phyloP scores from a whole-genome alignment of 2,113 vertebrate genomes.

The Channa maculata region DNA sequence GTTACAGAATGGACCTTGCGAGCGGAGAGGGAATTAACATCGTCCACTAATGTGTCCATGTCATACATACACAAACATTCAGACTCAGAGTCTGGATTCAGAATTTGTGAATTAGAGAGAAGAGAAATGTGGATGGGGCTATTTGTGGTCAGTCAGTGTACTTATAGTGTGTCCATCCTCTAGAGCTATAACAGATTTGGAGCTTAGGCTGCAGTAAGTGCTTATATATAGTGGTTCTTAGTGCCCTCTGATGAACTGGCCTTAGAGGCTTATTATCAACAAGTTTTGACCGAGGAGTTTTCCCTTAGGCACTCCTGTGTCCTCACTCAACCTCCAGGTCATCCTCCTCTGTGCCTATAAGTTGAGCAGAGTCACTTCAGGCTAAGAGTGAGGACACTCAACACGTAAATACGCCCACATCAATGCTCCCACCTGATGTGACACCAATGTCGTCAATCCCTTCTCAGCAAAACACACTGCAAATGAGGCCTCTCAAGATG shows the following conservation, averaged over 20 bases:
- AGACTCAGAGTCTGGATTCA: slow-evolving; percentile 40
- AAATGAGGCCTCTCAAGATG: slow-evolving; percentile 44
- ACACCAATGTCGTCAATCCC: slow-evolving; percentile 39
- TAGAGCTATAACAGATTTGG: slow-evolving; percentile 71
- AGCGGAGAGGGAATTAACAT: slow-evolving; percentile 44
- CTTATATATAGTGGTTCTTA: slow-evolving; percentile 72
- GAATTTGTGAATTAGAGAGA: slow-evolving; percentile 60
- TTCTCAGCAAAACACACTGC: slow-evolving; percentile 20
- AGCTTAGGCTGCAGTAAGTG: slow-evolving; percentile 68
- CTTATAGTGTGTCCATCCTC: slow-evolving; percentile 71
- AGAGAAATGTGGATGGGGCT: slow-evolving; percentile 36
- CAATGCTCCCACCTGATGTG: slow-evolving; percentile 52
- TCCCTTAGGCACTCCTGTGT: slow-evolving; percentile 12
- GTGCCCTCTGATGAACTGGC: slow-evolving; percentile 50
- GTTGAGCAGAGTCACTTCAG: slow-evolving; percentile 26
- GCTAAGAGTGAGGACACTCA: slow-evolving; percentile 9
- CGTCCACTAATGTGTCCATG: slow-evolving; percentile 24
- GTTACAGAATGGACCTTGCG: slow-evolving; percentile 23
- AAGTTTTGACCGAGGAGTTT: slow-evolving; percentile 39
- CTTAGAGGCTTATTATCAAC: slow-evolving; percentile 61
- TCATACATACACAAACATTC: slow-evolving; percentile 17
- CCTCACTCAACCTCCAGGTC: slow-evolving; percentile 28
- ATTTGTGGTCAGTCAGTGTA: slow-evolving; percentile 55
- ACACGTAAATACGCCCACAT: neutral
- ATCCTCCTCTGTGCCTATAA: slow-evolving; percentile 30